phyloP scores from a whole-genome alignment of 2,797 vertebrate species.

The Gobionotothen gibberifrons region DNA sequence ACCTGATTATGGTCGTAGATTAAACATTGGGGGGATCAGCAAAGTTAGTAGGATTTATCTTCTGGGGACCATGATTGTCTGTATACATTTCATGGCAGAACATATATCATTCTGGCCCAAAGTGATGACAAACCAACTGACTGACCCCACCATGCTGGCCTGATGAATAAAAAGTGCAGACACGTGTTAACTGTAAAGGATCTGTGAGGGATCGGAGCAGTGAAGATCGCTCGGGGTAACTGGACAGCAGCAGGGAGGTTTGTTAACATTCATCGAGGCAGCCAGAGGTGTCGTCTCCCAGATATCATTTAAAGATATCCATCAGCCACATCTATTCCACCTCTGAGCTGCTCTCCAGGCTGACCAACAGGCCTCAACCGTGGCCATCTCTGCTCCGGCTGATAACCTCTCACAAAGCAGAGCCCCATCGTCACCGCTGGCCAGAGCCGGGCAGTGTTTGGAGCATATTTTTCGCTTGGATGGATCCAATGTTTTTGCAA shows the following conservation, averaged over 20 bases:
- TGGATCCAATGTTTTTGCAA: constrained; percentile 71
- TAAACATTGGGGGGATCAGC: background rate
- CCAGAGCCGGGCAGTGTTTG: constrained; percentile 42
- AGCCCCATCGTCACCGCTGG: constrained; percentile 22
- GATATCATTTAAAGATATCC: constrained; percentile 75
- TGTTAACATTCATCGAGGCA: constrained; percentile 52
- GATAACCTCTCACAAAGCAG: constrained; percentile 70
- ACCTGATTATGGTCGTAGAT: background rate
- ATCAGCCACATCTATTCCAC: constrained; percentile 48
- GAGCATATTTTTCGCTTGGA: constrained; percentile 72
- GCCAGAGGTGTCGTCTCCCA: constrained; percentile 33
- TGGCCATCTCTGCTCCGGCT: constrained; percentile 60
- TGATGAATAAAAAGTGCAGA: background rate
- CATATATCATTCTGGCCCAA: background rate
- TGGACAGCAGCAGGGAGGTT: constrained; percentile 20
- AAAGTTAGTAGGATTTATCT: background rate
- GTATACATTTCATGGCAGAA: background rate
- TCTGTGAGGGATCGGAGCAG: background rate
- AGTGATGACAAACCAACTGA: background rate
- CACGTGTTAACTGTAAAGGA: background rate
- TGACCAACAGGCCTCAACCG: constrained; percentile 50
- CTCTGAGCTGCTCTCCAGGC: constrained; percentile 44
- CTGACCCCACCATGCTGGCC: background rate
- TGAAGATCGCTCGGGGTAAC: background rate
- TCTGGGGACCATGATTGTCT: background rate